Conservation (phyloP, 2,797 vertebrate genomes). For the Sebastiscus albofasciatus region DNA sequence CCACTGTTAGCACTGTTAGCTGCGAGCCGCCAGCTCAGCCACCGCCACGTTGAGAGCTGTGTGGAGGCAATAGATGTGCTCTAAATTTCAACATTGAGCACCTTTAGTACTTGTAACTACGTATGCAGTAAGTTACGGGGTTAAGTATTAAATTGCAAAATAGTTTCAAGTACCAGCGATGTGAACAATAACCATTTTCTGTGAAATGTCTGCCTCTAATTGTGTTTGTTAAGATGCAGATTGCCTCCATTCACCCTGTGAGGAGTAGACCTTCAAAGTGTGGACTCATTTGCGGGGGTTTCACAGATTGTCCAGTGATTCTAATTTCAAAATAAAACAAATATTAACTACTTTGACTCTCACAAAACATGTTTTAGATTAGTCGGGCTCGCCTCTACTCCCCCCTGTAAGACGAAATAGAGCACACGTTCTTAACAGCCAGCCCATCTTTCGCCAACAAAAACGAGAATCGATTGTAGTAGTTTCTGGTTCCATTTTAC, state of each 20-base stretch:
- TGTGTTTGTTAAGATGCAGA: not conserved
- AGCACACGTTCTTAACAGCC: not conserved
- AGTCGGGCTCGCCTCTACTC: not conserved
- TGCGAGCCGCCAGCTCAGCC: fast-evolving
- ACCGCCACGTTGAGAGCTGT: no score
- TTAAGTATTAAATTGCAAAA: no score
- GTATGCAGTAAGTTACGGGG: no score
- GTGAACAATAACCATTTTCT: not conserved
- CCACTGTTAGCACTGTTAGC: no score
- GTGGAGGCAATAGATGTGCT: no score
- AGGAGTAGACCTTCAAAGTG: not conserved
- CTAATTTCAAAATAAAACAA: not conserved
- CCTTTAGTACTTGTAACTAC: no score
- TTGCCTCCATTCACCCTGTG: not conserved
- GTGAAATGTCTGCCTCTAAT: not conserved
- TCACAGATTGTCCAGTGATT: not conserved
- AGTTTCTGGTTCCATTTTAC: conserved; percentile 25
- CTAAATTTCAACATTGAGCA: no score
- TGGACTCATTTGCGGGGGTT: not conserved
- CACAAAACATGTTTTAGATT: not conserved
- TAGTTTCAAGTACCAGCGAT: no score
- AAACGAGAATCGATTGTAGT: not conserved
- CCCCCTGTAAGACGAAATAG: not conserved
- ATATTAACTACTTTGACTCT: conserved; percentile 3
- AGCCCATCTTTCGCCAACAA: not conserved